These are phyloP conservation scores for Meles meles DNA, from an alignment of 2,113 vertebrate genomes.

Conservation along the genomic window DNA sequence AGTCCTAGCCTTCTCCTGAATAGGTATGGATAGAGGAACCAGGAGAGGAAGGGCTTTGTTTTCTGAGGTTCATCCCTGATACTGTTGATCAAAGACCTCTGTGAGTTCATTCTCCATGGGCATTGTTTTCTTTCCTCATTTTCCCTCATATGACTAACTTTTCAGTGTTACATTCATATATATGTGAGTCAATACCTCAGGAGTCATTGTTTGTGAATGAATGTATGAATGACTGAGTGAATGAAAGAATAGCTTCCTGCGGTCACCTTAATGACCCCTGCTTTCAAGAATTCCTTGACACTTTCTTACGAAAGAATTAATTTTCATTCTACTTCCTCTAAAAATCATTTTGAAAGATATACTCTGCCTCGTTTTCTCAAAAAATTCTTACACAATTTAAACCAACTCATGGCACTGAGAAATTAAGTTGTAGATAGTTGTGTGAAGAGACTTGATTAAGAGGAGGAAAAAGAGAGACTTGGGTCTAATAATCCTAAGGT, in stretches of 20 bases:
- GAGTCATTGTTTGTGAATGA: background rate
- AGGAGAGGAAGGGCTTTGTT: fast-evolving
- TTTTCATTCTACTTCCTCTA: background rate
- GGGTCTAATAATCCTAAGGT: background rate
- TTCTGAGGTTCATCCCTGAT: too few species aligned
- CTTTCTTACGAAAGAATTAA: background rate
- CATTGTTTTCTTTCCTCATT: background rate
- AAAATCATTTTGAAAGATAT: background rate
- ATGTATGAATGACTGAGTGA: background rate
- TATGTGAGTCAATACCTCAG: background rate
- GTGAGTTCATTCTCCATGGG: background rate
- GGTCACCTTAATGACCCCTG: background rate
- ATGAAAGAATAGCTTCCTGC: background rate
- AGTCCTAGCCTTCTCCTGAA: background rate
- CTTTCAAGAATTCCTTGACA: background rate
- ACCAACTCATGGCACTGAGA: background rate
- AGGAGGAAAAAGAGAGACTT: background rate
- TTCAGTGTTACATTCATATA: background rate
- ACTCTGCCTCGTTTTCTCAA: background rate
- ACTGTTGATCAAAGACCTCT: background rate
- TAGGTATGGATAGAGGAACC: background rate
- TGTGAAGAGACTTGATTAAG: background rate
- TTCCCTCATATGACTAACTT: background rate
- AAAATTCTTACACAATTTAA: background rate
- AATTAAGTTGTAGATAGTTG: background rate